Evolutionary conservation across 2,888 invertebrate genomes (phyloP).

Genomic region (Cybosia mesomella): DNA sequence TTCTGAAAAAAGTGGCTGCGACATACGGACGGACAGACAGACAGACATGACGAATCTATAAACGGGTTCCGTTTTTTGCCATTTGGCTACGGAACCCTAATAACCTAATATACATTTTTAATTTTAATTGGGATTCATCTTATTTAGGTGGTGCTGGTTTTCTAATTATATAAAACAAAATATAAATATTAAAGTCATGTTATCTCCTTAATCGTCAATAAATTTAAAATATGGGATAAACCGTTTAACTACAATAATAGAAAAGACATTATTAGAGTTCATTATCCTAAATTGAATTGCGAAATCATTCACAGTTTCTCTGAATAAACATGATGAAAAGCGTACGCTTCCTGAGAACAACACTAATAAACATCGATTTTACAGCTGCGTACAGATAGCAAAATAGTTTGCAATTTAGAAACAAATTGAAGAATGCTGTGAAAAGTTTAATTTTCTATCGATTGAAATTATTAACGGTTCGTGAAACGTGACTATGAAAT

Average conservation of each 20-base stretch:
- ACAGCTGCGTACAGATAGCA: slow-evolving; percentile 29
- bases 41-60: too few relatives aligned
- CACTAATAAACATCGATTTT: slow-evolving; percentile 40
- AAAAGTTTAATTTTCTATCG: slow-evolving; percentile 23
- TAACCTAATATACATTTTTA: too few relatives aligned
- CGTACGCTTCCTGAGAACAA: slow-evolving; percentile 28
- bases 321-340: slow-evolving; percentile 29
- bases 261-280: background rate
- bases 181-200: background rate
- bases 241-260: background rate
- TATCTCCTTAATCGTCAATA: background rate
- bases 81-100: too few relatives aligned
- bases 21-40: too few relatives aligned
- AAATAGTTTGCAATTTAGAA: slow-evolving; percentile 34
- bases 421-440: slow-evolving; percentile 19
- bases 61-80: too few relatives aligned
- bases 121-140: too few relatives aligned
- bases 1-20: too few relatives aligned
- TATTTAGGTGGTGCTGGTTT: too few relatives aligned
- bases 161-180: too few relatives aligned
- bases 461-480: slow-evolving; percentile 17
- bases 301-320: slow-evolving; percentile 30
- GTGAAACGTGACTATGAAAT: slow-evolving; percentile 19
- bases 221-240: background rate
- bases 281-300: slow-evolving; percentile 9